Evolutionary conservation across 2,888 invertebrate species (phyloP), one percentile per base, ranked within the genome.

Genomic region (Andrena camellia): DNA sequence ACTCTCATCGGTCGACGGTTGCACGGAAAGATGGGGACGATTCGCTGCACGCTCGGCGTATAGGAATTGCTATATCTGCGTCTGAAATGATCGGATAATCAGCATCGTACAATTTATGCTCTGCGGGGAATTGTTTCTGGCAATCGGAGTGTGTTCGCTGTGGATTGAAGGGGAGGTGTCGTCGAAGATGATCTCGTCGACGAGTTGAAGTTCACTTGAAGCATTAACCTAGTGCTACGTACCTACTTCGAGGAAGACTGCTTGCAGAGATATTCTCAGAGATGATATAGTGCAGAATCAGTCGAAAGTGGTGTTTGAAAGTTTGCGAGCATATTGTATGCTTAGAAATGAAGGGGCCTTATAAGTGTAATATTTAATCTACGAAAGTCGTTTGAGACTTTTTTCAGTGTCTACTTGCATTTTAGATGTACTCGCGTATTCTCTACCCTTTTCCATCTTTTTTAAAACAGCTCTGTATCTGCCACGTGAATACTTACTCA

Each of bases 101-200:
- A 20, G 17, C 20, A 10, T 20, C 29, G 17, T 20, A 2, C 60
- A 52, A 76, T 29, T 69, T 62, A 62, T 69, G 23, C 17, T 26
- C 29, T 2, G 4, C 7, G 0, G 0, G 31, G 20, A 13, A n/a
- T 20, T 23, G 50, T 5, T 63, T 23, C 26, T n/a, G 35, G 57
- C 57, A 57, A 57, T 57, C 26, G 17, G n/a, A 17, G 6, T 2
- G 31, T 20, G 31, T 17, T 29, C 69, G 17, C 20, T 54, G 52
- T 10, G 62, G 62, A 76, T 76, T 57, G 23, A 57, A 57, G 23
- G 23, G 54, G 26, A 57, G 20, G 10, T 57, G 54, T 23, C 23
- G 54, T 8, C 4, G 54, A 26, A 26, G 54, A 57, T 57, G 52
- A 20, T 20, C n/a, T 20, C 54, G 23, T 26, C 23, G 54, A 20